A percentile compares a stretch with the other conserved stretches of the same genome.
phyloP scores from a whole-genome alignment of 2,888 invertebrate genomes.

The Carcina quercana region DNA sequence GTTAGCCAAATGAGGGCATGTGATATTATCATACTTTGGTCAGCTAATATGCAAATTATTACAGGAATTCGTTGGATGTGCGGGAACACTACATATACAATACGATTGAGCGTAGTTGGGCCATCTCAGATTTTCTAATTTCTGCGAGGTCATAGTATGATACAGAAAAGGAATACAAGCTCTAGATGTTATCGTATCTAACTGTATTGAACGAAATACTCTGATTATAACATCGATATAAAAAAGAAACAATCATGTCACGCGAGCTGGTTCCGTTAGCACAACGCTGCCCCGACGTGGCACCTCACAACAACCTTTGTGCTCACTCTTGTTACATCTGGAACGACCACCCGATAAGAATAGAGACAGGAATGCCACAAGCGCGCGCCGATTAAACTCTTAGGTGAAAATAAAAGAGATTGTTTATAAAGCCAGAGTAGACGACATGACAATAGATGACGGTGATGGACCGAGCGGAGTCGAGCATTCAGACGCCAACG shows the following conservation, averaged over 20 bases:
- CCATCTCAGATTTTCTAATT: too few relatives aligned
- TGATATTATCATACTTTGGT: too few relatives aligned
- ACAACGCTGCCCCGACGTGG: constrained; percentile 54
- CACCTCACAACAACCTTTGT: constrained; percentile 69
- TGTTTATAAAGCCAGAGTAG: constrained; percentile 70
- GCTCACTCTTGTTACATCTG: constrained; percentile 61
- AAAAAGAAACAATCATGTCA: constrained; percentile 42
- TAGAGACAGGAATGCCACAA: constrained; percentile 62
- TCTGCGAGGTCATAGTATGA: too few relatives aligned
- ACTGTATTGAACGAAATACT: constrained; percentile 13
- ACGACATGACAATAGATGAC: constrained; percentile 70
- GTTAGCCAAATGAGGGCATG: too few relatives aligned
- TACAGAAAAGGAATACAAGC: too few relatives aligned
- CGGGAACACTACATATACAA: too few relatives aligned
- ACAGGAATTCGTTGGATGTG: too few relatives aligned
- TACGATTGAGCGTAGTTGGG: too few relatives aligned
- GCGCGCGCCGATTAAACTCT: constrained; percentile 67
- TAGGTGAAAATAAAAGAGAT: constrained; percentile 72
- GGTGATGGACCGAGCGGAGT: constrained; percentile 58
- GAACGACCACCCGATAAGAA: constrained; percentile 69
- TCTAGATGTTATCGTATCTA: too few relatives aligned
- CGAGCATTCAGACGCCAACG: constrained; percentile 28
- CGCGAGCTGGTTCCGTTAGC: constrained; percentile 45
- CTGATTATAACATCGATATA: constrained; percentile 14
- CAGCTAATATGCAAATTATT: too few relatives aligned